Conservation (phyloP, 2,888 invertebrate genomes). For the Drosophila antonietae region DNA sequence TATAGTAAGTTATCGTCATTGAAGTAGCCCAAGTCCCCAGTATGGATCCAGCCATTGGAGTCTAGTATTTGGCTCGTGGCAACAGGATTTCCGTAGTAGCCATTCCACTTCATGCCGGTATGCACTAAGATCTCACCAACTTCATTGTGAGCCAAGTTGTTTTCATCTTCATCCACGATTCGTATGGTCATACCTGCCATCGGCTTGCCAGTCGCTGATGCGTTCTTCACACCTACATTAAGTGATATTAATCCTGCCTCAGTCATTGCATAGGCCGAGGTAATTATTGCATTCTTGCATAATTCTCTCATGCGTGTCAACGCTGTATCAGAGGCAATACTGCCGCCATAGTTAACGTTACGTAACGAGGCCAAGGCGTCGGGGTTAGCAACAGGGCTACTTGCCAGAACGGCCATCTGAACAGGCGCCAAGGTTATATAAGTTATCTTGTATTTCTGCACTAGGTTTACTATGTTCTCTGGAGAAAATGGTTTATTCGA, state of each 20-base stretch:
- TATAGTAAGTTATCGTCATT: constrained; percentile 71
- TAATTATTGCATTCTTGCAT: constrained; percentile 44
- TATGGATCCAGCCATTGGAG: constrained; percentile 74
- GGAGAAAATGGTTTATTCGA: constrained; percentile 59
- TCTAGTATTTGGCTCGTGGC: constrained; percentile 70
- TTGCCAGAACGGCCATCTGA: constrained; percentile 56
- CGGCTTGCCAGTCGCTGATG: constrained; percentile 66
- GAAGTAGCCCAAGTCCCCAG: constrained; percentile 82
- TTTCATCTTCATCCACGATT: constrained; percentile 71
- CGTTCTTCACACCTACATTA: constrained; percentile 42
- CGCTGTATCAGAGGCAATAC: constrained; percentile 32
- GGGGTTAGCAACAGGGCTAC: constrained; percentile 49
- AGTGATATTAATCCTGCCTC: constrained; percentile 55
- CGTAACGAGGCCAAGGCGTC: constrained; percentile 39
- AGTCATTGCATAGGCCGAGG: constrained; percentile 60
- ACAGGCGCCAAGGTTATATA: constrained; percentile 58
- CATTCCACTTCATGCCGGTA: constrained; percentile 63
- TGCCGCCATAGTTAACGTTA: constrained; percentile 59
- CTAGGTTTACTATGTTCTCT: constrained; percentile 61
- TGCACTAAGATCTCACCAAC: constrained; percentile 76
- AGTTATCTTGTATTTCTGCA: constrained; percentile 67
- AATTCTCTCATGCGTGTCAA: constrained; percentile 33
- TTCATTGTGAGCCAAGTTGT: constrained; percentile 61
- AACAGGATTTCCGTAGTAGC: constrained; percentile 70
- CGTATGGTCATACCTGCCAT: constrained; percentile 54